Conservation (phyloP, 1,140 invertebrate species). For the Diorhabda sublineata region DNA sequence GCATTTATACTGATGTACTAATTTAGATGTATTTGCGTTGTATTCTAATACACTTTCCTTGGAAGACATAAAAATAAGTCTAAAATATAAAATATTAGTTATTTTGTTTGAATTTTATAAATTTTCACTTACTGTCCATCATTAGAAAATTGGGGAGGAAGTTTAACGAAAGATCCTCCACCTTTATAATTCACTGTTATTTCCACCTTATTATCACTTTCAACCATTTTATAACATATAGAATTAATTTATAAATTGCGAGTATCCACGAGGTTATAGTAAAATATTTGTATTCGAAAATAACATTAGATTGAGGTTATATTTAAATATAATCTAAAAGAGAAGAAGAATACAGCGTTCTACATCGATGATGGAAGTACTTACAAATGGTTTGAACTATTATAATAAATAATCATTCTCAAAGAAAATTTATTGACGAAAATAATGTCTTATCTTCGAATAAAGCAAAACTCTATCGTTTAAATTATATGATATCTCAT, state of each 20-base stretch:
- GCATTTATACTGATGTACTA: conserved; percentile 52
- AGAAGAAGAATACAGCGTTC: too few relatives aligned
- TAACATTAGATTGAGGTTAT: too few relatives aligned
- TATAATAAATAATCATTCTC: too few relatives aligned
- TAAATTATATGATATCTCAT: too few relatives aligned
- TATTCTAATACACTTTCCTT: conserved; percentile 56
- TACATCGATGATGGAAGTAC: too few relatives aligned
- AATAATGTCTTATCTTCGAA: too few relatives aligned
- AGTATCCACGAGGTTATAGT: neutral
- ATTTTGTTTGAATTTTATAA: conserved; percentile 21
- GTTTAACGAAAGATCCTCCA: conserved; percentile 59
- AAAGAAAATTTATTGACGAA: too few relatives aligned
- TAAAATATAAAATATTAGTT: conserved; percentile 41
- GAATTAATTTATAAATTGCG: neutral
- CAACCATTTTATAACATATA: neutral
- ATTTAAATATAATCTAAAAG: too few relatives aligned
- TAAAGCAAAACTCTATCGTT: too few relatives aligned
- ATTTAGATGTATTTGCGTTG: conserved; percentile 54
- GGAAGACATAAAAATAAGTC: conserved; percentile 56
- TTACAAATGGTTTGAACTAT: too few relatives aligned
- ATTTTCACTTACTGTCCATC: conserved; percentile 57
- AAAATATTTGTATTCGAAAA: too few relatives aligned
- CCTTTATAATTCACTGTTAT: conserved; percentile 37
- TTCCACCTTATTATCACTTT: conserved; percentile 23
- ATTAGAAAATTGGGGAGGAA: conserved; percentile 57